Evolutionary conservation across 2,113 vertebrate species (phyloP).

Genomic region (Atractosteus spatula): DNA sequence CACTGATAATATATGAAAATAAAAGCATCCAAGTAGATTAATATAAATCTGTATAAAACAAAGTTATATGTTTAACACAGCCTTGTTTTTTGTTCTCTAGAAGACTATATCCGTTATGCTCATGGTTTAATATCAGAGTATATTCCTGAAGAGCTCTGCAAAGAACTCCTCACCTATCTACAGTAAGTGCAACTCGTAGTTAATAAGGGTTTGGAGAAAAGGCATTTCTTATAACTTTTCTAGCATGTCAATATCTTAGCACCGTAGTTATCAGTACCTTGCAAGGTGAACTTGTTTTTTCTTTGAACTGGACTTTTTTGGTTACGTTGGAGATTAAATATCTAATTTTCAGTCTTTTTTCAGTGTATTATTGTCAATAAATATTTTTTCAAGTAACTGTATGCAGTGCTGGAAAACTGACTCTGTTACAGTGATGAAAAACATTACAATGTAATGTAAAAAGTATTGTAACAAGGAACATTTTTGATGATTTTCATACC

Average conservation of each 20-base stretch:
- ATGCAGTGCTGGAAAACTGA: no score
- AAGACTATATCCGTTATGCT: constrained; percentile 84
- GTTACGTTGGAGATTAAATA: neutral
- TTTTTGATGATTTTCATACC: no score
- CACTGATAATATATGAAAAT: no score
- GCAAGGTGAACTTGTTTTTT: neutral
- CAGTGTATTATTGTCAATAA: no score
- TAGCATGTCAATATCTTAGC: no score
- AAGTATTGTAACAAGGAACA: no score
- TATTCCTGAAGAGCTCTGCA: constrained; percentile 81
- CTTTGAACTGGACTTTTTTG: neutral
- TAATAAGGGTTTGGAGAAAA: neutral
- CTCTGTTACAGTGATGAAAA: no score
- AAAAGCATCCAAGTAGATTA: no score
- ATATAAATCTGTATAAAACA: neutral
- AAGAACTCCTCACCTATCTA: constrained; percentile 75
- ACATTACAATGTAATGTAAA: no score
- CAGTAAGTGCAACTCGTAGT: constrained; percentile 66
- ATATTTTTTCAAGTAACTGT: no score
- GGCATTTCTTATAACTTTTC: no score
- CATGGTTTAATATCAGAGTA: constrained; percentile 93
- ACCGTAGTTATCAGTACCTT: no score
- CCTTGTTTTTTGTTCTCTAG: constrained; percentile 50
- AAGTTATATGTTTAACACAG: neutral
- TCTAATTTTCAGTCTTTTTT: neutral